Conservation (phyloP, 2,888 invertebrate genomes). For the Eristalis intricaria region DNA sequence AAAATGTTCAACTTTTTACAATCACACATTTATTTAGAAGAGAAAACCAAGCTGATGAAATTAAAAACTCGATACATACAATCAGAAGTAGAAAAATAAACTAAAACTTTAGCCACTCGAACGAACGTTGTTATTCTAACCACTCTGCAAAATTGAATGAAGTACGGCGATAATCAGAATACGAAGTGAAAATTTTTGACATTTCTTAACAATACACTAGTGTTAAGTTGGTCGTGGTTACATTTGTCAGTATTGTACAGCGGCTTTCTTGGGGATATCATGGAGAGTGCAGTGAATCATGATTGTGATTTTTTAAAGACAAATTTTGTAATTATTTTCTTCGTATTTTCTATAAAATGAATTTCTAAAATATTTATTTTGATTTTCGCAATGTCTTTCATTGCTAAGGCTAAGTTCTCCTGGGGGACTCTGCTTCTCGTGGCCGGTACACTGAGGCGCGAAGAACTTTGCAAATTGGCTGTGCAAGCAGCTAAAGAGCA, state of each 20-base stretch:
- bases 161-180: slow-evolving; percentile 3
- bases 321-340: no score
- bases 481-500: no score
- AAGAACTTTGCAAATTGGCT: no score
- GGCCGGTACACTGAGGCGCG: no score
- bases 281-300: no score
- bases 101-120: slow-evolving; percentile 1
- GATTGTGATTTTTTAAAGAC: no score
- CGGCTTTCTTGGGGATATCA: background rate
- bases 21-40: background rate
- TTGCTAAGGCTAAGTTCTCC: no score
- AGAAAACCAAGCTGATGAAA: background rate
- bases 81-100: slow-evolving; percentile 11
- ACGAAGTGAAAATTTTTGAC: slow-evolving; percentile 49
- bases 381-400: no score
- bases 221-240: slow-evolving; percentile 24
- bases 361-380: no score
- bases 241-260: background rate
- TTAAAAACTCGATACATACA: slow-evolving; percentile 8
- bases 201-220: slow-evolving; percentile 16
- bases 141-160: slow-evolving; percentile 40
- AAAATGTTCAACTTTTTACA: background rate
- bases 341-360: no score
- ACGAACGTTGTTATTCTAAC: background rate
- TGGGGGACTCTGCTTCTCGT: no score